Evolutionary conservation across 2,888 invertebrate genomes (phyloP).

Genomic region (Beris chalybata): DNA sequence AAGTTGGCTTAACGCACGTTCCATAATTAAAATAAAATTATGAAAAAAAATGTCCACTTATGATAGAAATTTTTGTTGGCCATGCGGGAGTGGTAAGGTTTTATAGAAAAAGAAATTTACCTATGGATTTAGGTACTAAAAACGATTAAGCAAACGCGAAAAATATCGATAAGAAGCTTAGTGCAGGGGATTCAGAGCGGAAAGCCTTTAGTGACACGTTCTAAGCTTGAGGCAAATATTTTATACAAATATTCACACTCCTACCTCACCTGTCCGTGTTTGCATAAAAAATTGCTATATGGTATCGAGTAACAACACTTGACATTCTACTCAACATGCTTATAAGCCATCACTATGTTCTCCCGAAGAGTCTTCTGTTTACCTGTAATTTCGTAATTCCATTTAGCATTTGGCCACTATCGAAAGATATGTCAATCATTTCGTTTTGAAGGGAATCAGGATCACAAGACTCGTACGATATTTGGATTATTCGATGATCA

Average conservation of each 20-base stretch:
- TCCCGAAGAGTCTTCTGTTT: constrained; percentile 11
- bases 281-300: constrained; percentile 16
- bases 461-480: constrained; percentile 11
- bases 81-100: constrained; percentile 23
- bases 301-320: constrained; percentile 13
- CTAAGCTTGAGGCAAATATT: constrained; percentile 29
- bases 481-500: constrained; percentile 10
- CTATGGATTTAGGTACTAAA: constrained; percentile 20
- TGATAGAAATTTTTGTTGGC: not conserved
- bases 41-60: constrained; percentile 9
- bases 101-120: constrained; percentile 27
- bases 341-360: not conserved
- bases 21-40: constrained; percentile 28
- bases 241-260: constrained; percentile 15
- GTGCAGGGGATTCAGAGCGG: constrained; percentile 8
- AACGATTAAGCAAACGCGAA: constrained; percentile 11
- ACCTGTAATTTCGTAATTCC: constrained; percentile 2
- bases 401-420: constrained; percentile 13
- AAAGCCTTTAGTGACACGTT: constrained; percentile 12
- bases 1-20: constrained; percentile 25
- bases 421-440: constrained; percentile 24
- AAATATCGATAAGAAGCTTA: constrained; percentile 31
- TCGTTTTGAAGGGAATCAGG: not conserved
- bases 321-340: not conserved
- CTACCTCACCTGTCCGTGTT: constrained; percentile 28